Evolutionary conservation across 2,888 invertebrate genomes (phyloP), one percentile per base, ranked within the genome.

Genomic region (Aspidapion aeneum): DNA sequence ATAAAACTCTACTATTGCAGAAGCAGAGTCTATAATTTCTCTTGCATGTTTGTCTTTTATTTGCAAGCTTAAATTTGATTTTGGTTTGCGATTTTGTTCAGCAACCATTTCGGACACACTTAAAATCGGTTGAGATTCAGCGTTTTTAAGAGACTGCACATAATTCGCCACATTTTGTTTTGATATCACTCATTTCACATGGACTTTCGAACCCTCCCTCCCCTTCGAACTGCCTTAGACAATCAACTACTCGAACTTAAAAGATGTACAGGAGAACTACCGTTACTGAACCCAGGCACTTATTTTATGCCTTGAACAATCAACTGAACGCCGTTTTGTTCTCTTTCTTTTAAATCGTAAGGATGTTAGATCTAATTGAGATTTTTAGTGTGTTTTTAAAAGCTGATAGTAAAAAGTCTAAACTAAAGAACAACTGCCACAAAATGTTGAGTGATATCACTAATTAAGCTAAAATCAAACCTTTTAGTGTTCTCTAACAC

Each of bases 401-500:
- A 1, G 79, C 78, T 18, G 71, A 71, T 62, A 81, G 70, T 66
- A 78, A 79, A 64, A 79, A 81, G 21, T 75, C 77, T 56, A 81
- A 72, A 68, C 80, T 80, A n/a, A n/a, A n/a, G n/a, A n/a, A n/a
- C n/a, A n/a, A n/a, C n/a, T n/a, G n/a, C n/a, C n/a, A n/a, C n/a
- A n/a, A n/a, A n/a, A n/a, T n/a, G n/a, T n/a, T n/a, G n/a, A n/a
- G n/a, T n/a, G n/a, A n/a, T n/a, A n/a, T n/a, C n/a, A n/a, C n/a
- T n/a, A n/a, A n/a, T n/a, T n/a, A n/a, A n/a, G n/a, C n/a, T n/a
- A n/a, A n/a, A n/a, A n/a, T n/a, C n/a, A n/a, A n/a, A n/a, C n/a
- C n/a, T 80, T 80, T 79, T 78, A 35, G 78, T 79, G 71, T 79
- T 81, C 67, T 81, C 79, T 66, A 81, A 73, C 51, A 80, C 80